Evolutionary conservation across 1,140 invertebrate species (phyloP).

Genomic region (Pararge aegeria): DNA sequence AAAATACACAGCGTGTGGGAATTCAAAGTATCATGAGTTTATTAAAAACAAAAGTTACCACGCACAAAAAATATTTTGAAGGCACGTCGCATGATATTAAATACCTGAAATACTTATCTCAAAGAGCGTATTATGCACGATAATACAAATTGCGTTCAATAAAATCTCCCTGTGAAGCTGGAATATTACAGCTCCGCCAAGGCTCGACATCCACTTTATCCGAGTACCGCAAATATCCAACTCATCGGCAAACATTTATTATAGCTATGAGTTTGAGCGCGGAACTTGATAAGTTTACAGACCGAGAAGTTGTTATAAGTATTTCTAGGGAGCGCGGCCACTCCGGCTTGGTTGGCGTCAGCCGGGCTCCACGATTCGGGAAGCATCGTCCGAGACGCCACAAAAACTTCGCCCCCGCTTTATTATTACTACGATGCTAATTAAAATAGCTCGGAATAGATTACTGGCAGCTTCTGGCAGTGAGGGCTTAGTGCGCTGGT

Average conservation of each 20-base stretch:
- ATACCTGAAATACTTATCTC: conserved; percentile 11
- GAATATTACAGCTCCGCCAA: conserved; percentile 11
- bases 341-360: conserved; percentile 29
- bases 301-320: conserved; percentile 66
- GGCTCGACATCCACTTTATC: conserved; percentile 22
- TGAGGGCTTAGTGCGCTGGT: conserved; percentile 64
- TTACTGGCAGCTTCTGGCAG: conserved; percentile 70
- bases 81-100: conserved; percentile 8
- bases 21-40: too few species aligned
- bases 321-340: conserved; percentile 40
- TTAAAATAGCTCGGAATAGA: conserved; percentile 76
- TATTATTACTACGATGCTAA: conserved; percentile 72
- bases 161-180: conserved; percentile 8
- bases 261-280: conserved; percentile 53
- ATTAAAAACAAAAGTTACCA: too few species aligned
- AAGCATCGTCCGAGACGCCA: conserved; percentile 59
- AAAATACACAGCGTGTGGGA: too few species aligned
- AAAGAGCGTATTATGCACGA: conserved; percentile 9
- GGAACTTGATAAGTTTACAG: conserved; percentile 61
- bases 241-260: conserved; percentile 49
- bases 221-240: conserved; percentile 33
- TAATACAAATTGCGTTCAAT: conserved; percentile 4
- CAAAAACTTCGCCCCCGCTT: conserved; percentile 66
- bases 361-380: conserved; percentile 42
- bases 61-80: background rate